phyloP scores from a whole-genome alignment of 2,113 vertebrate species.

The Onychostruthus taczanowskii region DNA sequence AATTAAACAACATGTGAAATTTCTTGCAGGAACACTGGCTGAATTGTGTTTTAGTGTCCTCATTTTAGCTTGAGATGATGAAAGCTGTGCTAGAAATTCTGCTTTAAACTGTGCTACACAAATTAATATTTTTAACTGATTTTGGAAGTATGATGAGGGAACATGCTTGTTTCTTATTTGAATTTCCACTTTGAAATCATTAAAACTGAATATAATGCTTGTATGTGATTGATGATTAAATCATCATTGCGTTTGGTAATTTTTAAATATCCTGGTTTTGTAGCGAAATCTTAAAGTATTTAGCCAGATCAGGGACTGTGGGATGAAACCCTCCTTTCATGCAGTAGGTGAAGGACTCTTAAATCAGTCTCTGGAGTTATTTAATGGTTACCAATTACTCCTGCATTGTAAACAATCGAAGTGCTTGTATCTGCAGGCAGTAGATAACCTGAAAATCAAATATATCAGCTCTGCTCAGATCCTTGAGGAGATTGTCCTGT shows the following conservation, averaged over 20 bases:
- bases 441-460: constrained; percentile 75
- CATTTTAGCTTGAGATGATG: neutral
- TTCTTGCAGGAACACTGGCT: neutral
- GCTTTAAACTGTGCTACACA: neutral
- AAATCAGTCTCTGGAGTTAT: constrained; percentile 69
- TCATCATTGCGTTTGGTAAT: neutral
- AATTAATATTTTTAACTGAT: neutral
- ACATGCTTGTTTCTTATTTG: neutral
- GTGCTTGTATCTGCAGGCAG: constrained; percentile 69
- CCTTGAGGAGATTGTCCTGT: constrained; percentile 71
- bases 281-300: neutral
- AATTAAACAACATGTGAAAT: neutral
- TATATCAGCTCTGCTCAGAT: constrained; percentile 67
- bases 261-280: neutral
- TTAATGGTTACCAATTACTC: constrained; percentile 64
- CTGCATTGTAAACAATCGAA: constrained; percentile 70
- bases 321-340: constrained; percentile 15
- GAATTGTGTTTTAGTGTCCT: neutral
- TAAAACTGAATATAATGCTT: neutral
- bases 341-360: constrained; percentile 52
- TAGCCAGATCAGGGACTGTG: neutral
- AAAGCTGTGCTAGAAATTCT: neutral
- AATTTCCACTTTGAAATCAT: neutral
- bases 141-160: neutral
- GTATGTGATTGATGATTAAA: neutral